Conservation (phyloP, 2,888 invertebrate genomes). For the Frankliniella fusca region DNA sequence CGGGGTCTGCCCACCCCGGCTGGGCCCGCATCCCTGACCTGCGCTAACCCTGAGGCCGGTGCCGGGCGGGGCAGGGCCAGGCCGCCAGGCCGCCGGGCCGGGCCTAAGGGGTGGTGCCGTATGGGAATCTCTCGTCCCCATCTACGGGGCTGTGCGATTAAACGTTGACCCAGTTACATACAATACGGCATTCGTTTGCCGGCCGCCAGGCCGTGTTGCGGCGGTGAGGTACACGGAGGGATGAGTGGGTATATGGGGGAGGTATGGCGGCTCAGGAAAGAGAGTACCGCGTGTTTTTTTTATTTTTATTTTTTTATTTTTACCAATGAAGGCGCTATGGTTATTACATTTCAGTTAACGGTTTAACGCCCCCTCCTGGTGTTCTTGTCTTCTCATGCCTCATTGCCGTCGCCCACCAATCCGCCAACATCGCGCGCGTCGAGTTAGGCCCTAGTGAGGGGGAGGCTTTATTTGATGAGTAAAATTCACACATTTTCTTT, state of each 20-base stretch:
- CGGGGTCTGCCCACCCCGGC: conserved; percentile 27
- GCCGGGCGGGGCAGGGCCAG: neutral
- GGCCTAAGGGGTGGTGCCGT: neutral
- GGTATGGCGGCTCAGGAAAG: neutral
- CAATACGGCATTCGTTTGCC: conserved; percentile 6
- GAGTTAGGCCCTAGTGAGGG: too few relatives aligned
- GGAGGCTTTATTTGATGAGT: too few relatives aligned
- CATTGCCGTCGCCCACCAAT: too few relatives aligned
- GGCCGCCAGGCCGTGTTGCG: neutral
- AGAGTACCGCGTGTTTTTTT: neutral
- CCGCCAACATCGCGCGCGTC: too few relatives aligned
- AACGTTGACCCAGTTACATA: conserved; percentile 24
- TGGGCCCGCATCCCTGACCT: conserved; percentile 3
- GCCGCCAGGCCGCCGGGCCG: too few relatives aligned
- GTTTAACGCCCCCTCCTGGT: too few relatives aligned
- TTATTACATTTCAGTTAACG: too few relatives aligned
- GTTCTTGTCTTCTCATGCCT: too few relatives aligned
- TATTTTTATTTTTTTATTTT: too few relatives aligned
- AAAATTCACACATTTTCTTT: too few relatives aligned
- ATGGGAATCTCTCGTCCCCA: conserved; percentile 17
- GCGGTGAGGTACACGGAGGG: neutral
- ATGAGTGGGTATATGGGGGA: neutral
- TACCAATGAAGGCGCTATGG: too few relatives aligned
- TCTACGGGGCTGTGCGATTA: conserved; percentile 10
- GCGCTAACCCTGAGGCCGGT: neutral